Conservation (phyloP, 2,797 vertebrate species). For the Galagoides demidoff region DNA sequence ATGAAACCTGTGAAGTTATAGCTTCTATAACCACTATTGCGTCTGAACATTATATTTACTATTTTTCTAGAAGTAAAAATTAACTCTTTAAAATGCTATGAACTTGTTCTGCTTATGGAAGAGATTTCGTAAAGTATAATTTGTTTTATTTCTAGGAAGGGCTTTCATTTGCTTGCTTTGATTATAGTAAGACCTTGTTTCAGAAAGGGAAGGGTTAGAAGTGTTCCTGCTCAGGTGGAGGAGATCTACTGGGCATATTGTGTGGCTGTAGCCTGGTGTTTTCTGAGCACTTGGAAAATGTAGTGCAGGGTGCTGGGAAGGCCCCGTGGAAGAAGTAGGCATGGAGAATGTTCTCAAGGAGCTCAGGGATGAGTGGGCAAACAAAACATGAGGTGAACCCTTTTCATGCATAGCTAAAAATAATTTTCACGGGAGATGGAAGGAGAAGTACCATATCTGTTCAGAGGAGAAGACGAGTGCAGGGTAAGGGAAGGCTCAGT, state of each 20-base stretch:
- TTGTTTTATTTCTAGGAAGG: not conserved
- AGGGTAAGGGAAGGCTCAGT: not conserved
- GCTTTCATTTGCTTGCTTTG: slow-evolving; percentile 52
- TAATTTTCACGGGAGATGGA: not conserved
- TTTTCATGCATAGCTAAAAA: not conserved
- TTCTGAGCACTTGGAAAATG: fast-evolving
- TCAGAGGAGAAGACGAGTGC: not conserved
- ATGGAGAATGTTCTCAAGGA: not conserved
- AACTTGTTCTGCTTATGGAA: not conserved
- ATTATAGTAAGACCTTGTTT: not conserved
- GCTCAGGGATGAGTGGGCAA: not conserved
- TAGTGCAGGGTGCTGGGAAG: too few relatives aligned
- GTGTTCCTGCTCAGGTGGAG: not conserved
- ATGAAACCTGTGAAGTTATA: not conserved
- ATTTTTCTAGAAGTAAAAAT: slow-evolving; percentile 43
- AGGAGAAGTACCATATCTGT: not conserved
- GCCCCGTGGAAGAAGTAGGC: not conserved
- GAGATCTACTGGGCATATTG: not conserved
- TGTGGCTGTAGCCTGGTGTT: not conserved
- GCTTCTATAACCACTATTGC: not conserved
- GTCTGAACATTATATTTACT: slow-evolving; percentile 1
- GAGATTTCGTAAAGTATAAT: slow-evolving; percentile 1
- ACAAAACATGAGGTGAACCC: not conserved
- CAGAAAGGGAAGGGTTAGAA: not conserved
- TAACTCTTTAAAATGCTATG: slow-evolving; percentile 15